phyloP scores from a whole-genome alignment of 2,113 vertebrate species.

The Phaethon lepturus region DNA sequence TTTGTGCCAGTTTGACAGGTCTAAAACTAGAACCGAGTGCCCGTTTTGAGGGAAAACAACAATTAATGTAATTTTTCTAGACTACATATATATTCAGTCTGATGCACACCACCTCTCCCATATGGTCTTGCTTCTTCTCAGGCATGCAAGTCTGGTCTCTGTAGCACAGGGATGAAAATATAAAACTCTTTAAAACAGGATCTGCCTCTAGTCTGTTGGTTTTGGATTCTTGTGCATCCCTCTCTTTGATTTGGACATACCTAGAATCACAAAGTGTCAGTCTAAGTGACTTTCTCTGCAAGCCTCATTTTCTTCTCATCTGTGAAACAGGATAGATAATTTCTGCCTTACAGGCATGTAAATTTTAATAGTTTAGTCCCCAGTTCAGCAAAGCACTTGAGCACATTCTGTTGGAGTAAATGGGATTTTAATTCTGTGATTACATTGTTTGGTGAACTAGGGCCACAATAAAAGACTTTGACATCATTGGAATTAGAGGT shows the following conservation, averaged over 20 bases:
- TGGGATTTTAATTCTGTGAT: conserved; percentile 43
- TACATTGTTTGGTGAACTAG: neutral
- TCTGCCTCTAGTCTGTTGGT: neutral
- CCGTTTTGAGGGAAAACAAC: neutral
- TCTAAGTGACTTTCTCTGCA: neutral
- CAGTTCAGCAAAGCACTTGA: conserved; percentile 30
- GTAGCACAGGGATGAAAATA: neutral
- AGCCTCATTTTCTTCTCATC: neutral
- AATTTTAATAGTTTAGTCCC: neutral
- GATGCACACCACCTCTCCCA: neutral
- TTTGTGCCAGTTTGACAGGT: neutral
- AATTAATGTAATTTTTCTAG: neutral
- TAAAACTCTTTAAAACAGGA: neutral
- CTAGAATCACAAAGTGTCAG: neutral
- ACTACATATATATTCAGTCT: fast-evolving
- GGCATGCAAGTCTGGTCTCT: neutral
- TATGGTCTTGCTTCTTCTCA: neutral
- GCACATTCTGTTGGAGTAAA: neutral
- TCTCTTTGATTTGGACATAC: conserved; percentile 8
- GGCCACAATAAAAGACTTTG: neutral
- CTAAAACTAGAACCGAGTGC: neutral
- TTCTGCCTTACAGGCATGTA: conserved; percentile 34
- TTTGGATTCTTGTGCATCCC: neutral
- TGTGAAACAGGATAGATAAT: neutral
- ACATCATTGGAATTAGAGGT: neutral